A percentile compares a stretch with the other conserved stretches of the same genome.
Conservation (phyloP, 2,888 invertebrate genomes). For the Himalopsyche kuldschensis region DNA sequence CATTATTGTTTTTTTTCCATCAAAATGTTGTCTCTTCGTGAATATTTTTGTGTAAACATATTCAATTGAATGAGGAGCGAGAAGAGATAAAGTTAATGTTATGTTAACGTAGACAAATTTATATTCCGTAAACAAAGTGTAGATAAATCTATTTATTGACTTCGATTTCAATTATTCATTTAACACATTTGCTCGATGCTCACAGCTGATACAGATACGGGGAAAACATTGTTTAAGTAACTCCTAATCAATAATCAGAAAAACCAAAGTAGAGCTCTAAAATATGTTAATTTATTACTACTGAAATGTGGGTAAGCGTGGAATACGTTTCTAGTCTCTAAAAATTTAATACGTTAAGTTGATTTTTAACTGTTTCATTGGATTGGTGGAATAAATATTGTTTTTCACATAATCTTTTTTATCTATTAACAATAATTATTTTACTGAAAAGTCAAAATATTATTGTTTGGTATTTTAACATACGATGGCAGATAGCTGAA, state of each 20-base stretch:
- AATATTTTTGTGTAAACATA: constrained; percentile 31
- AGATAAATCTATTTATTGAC: constrained; percentile 35
- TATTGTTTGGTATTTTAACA: too few species aligned
- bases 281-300: too few species aligned
- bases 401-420: too few species aligned
- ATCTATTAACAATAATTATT: too few species aligned
- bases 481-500: too few species aligned
- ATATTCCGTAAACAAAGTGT: constrained; percentile 36
- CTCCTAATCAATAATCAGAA: not conserved
- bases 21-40: constrained; percentile 15
- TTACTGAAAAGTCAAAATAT: too few species aligned
- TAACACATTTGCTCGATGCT: constrained; percentile 5
- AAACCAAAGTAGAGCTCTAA: not conserved
- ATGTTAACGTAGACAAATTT: constrained; percentile 39
- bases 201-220: not conserved
- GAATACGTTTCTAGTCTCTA: too few species aligned
- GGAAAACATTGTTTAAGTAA: not conserved
- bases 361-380: too few species aligned
- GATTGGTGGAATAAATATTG: too few species aligned
- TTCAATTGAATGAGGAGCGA: constrained; percentile 22
- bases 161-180: constrained; percentile 35
- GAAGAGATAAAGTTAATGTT: constrained; percentile 32
- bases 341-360: too few species aligned
- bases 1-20: constrained; percentile 16
- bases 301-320: too few species aligned